Evolutionary conservation across 2,113 vertebrate genomes (phyloP).

Genomic region (Cephalopholis sonnerati): DNA sequence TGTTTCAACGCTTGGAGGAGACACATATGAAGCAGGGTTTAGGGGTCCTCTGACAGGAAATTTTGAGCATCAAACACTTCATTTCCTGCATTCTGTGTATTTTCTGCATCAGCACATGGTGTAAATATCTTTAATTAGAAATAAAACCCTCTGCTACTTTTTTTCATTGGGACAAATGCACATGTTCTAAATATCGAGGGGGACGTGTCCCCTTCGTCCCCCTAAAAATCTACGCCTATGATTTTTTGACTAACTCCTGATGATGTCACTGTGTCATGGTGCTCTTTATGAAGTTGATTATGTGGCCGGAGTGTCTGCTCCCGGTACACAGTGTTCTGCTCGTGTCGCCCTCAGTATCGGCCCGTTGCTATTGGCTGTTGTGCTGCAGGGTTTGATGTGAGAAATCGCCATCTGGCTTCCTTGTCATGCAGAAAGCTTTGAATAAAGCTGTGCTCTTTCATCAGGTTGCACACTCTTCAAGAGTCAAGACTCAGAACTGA

Average conservation of each 20-base stretch:
- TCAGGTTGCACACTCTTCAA: slow-evolving; percentile 36
- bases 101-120: too few species aligned
- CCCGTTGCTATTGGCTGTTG: slow-evolving; percentile 21
- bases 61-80: too few species aligned
- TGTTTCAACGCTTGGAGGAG: too few species aligned
- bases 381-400: slow-evolving; percentile 59
- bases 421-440: slow-evolving; percentile 55
- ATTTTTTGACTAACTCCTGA: neutral
- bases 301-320: slow-evolving; percentile 1
- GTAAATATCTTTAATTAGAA: too few species aligned
- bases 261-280: neutral
- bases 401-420: slow-evolving; percentile 67
- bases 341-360: neutral
- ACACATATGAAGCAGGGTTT: too few species aligned
- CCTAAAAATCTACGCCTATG: too few species aligned
- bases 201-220: too few species aligned
- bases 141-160: too few species aligned
- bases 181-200: too few species aligned
- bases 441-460: slow-evolving; percentile 48
- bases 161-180: too few species aligned
- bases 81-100: too few species aligned
- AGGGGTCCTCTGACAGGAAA: too few species aligned
- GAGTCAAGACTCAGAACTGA: slow-evolving; percentile 13
- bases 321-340: slow-evolving; percentile 53
- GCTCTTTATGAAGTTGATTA: neutral